phyloP scores from a whole-genome alignment of 2,797 vertebrate genomes.

The Sardinella longiceps region DNA sequence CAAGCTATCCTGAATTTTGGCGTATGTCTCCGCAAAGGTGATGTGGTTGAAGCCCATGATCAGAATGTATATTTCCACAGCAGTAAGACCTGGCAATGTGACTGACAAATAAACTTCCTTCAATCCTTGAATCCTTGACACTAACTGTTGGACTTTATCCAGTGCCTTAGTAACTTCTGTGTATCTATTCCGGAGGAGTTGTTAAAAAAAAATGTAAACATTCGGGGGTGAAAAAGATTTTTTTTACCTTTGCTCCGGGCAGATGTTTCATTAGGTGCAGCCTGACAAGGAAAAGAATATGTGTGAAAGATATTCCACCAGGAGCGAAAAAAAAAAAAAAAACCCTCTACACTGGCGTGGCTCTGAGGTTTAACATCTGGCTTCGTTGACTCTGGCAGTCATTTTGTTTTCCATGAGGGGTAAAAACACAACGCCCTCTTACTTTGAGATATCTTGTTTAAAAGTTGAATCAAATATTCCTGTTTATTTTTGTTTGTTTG shows the following conservation, averaged over 20 bases:
- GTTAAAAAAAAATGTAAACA: conserved; percentile 21
- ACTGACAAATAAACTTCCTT: too few relatives aligned
- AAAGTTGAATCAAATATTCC: not conserved
- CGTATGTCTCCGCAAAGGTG: not conserved
- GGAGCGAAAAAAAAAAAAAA: conserved; percentile 46
- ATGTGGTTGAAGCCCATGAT: not conserved
- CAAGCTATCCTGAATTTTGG: not conserved
- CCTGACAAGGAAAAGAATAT: conserved; percentile 39
- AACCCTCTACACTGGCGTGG: conserved; percentile 3
- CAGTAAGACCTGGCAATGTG: not conserved
- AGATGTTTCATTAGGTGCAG: conserved; percentile 38
- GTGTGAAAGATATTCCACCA: conserved; percentile 52
- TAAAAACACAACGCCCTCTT: conserved; percentile 49
- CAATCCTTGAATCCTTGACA: too few relatives aligned
- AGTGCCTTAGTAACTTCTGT: not conserved
- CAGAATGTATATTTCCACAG: not conserved
- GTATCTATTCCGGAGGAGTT: not conserved
- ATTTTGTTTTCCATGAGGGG: conserved; percentile 53
- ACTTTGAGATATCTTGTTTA: conserved; percentile 40
- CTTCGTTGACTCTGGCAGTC: conserved; percentile 57
- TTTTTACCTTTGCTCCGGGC: conserved; percentile 22
- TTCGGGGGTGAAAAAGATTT: conserved; percentile 26
- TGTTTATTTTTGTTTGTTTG: not conserved
- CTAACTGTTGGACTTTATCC: not conserved
- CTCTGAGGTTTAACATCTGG: conserved; percentile 51